phyloP scores from a whole-genome alignment of 2,888 invertebrate genomes.

The Piscicola geometra region DNA sequence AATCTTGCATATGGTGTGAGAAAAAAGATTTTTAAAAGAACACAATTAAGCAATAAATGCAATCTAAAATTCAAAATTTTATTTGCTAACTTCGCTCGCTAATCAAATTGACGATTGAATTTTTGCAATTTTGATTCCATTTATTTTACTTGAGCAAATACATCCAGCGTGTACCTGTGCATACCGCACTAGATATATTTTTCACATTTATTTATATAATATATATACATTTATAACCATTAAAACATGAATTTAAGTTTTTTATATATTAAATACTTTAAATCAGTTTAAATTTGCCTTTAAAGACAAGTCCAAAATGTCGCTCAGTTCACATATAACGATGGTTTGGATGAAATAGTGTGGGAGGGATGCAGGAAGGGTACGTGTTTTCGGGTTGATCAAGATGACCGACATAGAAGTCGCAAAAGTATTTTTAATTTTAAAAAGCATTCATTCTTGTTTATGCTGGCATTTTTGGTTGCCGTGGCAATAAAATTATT shows the following conservation, averaged over 20 bases:
- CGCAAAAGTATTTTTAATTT: neutral
- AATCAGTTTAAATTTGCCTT: too few species aligned
- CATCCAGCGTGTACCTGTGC: neutral
- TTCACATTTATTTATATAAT: neutral
- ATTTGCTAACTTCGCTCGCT: constrained; percentile 4
- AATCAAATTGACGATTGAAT: constrained; percentile 15
- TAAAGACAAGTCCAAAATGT: too few species aligned
- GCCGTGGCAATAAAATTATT: constrained; percentile 10
- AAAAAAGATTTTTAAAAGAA: neutral
- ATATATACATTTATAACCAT: too few species aligned
- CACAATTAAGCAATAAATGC: neutral
- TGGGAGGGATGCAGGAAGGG: too few species aligned
- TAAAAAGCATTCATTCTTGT: constrained; percentile 10
- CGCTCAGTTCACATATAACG: too few species aligned
- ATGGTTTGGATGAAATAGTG: too few species aligned
- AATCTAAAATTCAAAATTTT: neutral
- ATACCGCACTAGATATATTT: neutral
- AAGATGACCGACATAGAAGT: too few species aligned
- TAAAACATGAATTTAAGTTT: too few species aligned
- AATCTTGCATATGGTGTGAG: neutral
- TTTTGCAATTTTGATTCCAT: constrained; percentile 15
- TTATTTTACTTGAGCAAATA: constrained; percentile 10
- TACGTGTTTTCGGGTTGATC: too few species aligned
- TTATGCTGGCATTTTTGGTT: constrained; percentile 7
- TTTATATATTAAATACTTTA: too few species aligned